Evolutionary conservation across 2,797 vertebrate genomes (phyloP).

Genomic region (Balearica regulorum): DNA sequence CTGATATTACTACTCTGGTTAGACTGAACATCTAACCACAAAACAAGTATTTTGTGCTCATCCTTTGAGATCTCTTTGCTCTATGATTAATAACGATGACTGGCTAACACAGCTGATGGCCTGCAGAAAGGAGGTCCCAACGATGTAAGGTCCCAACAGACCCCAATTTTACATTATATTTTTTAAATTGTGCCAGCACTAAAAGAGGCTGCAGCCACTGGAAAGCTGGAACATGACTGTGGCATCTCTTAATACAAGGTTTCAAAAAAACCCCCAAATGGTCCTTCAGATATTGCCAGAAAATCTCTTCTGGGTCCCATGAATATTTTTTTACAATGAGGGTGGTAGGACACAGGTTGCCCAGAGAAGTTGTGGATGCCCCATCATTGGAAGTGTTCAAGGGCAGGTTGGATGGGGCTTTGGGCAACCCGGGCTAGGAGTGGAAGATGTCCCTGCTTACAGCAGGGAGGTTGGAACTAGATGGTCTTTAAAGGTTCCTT

Average conservation of each 20-base stretch:
- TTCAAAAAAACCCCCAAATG: neutral
- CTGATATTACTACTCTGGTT: neutral
- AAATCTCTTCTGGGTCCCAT: neutral
- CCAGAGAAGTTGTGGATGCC: neutral
- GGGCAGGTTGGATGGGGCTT: neutral
- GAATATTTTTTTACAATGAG: too few relatives aligned
- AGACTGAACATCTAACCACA: neutral
- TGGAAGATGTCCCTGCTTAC: neutral
- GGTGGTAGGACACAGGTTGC: neutral
- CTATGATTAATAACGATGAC: neutral
- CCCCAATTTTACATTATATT: neutral
- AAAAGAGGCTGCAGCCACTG: neutral
- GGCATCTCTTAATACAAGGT: neutral
- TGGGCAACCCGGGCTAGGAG: too few relatives aligned
- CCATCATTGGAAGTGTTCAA: neutral
- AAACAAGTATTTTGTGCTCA: neutral
- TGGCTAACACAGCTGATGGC: neutral
- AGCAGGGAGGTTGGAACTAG: neutral
- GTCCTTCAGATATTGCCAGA: neutral
- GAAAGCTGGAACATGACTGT: neutral
- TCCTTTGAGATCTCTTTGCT: neutral
- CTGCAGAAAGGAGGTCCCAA: neutral
- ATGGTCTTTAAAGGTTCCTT: neutral
- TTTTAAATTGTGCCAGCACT: neutral
- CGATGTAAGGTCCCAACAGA: neutral